A percentile compares a stretch with the other conserved stretches of the same genome.
Conservation (phyloP, 2,797 vertebrate genomes). For the Betta splendens region DNA sequence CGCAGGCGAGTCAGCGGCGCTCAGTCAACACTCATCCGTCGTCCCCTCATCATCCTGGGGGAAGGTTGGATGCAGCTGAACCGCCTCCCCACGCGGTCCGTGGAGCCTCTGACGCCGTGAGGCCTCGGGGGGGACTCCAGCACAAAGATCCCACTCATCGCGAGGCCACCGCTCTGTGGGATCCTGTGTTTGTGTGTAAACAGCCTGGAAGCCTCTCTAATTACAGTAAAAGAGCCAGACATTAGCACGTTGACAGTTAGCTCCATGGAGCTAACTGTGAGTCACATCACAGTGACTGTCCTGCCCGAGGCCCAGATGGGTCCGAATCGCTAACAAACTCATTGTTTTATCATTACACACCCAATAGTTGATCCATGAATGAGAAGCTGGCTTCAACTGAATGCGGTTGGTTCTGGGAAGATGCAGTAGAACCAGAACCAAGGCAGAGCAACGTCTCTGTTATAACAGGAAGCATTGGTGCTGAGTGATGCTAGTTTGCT, state of each 20-base stretch:
- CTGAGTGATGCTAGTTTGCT: too few species aligned
- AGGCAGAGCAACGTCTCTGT: too few species aligned
- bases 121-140: constrained; percentile 49
- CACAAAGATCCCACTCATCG: constrained; percentile 45
- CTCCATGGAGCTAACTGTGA: constrained; percentile 65
- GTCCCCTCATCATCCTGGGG: constrained; percentile 40
- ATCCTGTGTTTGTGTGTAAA: constrained; percentile 67
- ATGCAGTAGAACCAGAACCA: too few species aligned
- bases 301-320: constrained; percentile 49
- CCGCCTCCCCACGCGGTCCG: constrained; percentile 36
- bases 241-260: constrained; percentile 66
- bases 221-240: constrained; percentile 44
- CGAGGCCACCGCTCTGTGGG: constrained; percentile 44
- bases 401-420: too few species aligned
- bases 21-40: constrained; percentile 59
- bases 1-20: constrained; percentile 51
- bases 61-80: constrained; percentile 54
- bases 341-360: too few species aligned
- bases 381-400: too few species aligned
- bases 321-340: too few species aligned
- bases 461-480: too few species aligned
- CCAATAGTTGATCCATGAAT: too few species aligned
- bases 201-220: constrained; percentile 62
- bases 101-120: constrained; percentile 33
- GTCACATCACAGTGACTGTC: constrained; percentile 54